These are phyloP conservation scores for Pachymerium ferrugineum DNA, from an alignment of 2,888 invertebrate species.

Conservation along the genomic window DNA sequence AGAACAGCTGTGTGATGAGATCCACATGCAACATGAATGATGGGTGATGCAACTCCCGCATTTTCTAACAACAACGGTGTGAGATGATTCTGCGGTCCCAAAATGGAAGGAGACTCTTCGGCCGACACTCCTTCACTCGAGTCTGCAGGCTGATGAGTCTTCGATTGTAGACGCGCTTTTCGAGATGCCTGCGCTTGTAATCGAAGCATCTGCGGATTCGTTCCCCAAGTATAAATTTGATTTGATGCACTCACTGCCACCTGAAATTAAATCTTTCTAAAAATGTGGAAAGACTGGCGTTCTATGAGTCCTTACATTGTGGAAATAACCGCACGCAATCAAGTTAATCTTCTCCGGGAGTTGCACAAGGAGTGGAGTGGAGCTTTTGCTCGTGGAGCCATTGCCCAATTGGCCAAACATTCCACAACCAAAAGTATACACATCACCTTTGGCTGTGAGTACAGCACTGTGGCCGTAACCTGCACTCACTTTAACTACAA, in stretches of 20 bases:
- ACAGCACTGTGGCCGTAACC: constrained; percentile 69
- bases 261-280: constrained; percentile 53
- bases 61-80: constrained; percentile 42
- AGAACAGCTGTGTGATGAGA: constrained; percentile 75
- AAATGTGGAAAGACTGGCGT: too few species aligned
- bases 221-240: constrained; percentile 67
- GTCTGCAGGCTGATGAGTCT: neutral
- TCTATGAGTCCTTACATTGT: constrained; percentile 72
- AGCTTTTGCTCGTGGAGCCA: constrained; percentile 42
- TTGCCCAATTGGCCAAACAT: constrained; percentile 71
- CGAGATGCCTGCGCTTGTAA: constrained; percentile 61
- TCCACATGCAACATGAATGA: constrained; percentile 55
- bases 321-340: constrained; percentile 66
- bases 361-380: constrained; percentile 55
- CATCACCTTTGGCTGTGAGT: constrained; percentile 62
- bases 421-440: constrained; percentile 60
- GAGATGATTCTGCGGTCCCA: constrained; percentile 50
- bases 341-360: constrained; percentile 50
- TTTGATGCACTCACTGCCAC: constrained; percentile 61
- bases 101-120: constrained; percentile 60
- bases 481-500: constrained; percentile 54
- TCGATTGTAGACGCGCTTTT: constrained; percentile 48
- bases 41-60: constrained; percentile 38
- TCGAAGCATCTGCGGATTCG: constrained; percentile 67
- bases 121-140: constrained; percentile 41